Percentiles rank a stretch among this genome's conserved stretches.
Conservation (phyloP, 2,888 invertebrate genomes). For the Leptinotarsa rubiginosa region DNA sequence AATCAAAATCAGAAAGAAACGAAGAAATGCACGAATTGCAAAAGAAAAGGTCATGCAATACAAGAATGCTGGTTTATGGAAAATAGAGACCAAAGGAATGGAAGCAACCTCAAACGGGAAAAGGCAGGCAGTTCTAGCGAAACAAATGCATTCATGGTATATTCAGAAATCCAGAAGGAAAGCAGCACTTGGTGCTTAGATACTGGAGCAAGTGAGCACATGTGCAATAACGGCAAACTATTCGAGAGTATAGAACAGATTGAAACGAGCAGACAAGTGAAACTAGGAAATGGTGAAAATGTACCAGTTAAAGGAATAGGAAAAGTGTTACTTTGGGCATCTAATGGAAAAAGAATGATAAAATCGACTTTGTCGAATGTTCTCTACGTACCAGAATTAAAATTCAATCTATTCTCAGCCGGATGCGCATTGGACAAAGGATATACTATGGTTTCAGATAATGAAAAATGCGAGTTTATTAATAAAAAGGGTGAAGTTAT, state of each 20-base stretch:
- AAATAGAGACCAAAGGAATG: not conserved
- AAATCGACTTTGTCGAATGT: conserved; percentile 42
- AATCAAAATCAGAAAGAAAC: conserved; percentile 17
- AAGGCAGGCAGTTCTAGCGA: not conserved
- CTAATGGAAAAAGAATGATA: conserved; percentile 48
- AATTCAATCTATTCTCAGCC: conserved; percentile 52
- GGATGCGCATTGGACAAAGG: conserved; percentile 40
- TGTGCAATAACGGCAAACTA: conserved; percentile 27
- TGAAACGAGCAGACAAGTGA: conserved; percentile 41
- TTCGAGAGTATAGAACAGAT: conserved; percentile 26
- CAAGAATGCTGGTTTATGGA: conserved; percentile 3
- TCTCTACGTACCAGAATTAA: conserved; percentile 45
- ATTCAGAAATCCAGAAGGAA: not conserved
- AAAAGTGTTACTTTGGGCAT: conserved; percentile 37
- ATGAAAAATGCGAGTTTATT: conserved; percentile 29
- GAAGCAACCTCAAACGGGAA: not conserved
- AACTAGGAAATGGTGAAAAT: conserved; percentile 43
- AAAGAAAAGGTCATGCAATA: conserved; percentile 5
- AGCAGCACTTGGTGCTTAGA: conserved; percentile 35
- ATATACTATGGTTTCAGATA: conserved; percentile 28
- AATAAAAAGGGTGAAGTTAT: conserved; percentile 39
- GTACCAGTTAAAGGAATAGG: conserved; percentile 47
- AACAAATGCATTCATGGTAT: not conserved
- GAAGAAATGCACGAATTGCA: conserved; percentile 6
- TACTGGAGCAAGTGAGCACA: conserved; percentile 40